phyloP scores from a whole-genome alignment of 2,797 vertebrate species.

The Acomys russatus region DNA sequence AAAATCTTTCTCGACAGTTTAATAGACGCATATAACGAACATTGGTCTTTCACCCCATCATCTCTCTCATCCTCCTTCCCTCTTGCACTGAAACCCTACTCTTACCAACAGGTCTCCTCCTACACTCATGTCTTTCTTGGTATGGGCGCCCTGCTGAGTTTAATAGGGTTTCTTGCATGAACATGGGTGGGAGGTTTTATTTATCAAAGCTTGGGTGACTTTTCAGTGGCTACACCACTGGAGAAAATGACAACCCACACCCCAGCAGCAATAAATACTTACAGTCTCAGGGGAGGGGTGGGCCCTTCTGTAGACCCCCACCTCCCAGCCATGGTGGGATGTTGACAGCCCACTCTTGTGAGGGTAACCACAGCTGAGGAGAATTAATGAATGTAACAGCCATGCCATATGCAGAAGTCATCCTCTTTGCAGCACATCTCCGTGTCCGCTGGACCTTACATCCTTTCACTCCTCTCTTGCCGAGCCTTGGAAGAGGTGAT shows the following conservation, averaged over 20 bases:
- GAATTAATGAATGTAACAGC: neutral
- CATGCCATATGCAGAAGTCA: neutral
- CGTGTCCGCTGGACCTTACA: neutral
- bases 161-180: neutral
- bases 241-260: neutral
- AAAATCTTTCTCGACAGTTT: neutral
- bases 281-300: neutral
- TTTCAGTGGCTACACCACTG: neutral
- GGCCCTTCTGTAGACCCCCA: neutral
- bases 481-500: neutral
- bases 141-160: neutral
- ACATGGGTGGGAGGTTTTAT: neutral
- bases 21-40: neutral
- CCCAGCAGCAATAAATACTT: neutral
- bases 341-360: neutral
- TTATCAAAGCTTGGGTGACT: neutral
- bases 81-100: neutral
- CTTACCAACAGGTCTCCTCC: neutral
- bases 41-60: neutral
- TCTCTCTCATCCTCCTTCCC: neutral
- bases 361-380: too few species aligned
- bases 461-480: neutral
- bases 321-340: neutral
- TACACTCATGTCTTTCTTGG: neutral
- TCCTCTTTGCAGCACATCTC: neutral